Conservation (phyloP, 2,888 invertebrate genomes). For the Drosophila kanekoi region DNA sequence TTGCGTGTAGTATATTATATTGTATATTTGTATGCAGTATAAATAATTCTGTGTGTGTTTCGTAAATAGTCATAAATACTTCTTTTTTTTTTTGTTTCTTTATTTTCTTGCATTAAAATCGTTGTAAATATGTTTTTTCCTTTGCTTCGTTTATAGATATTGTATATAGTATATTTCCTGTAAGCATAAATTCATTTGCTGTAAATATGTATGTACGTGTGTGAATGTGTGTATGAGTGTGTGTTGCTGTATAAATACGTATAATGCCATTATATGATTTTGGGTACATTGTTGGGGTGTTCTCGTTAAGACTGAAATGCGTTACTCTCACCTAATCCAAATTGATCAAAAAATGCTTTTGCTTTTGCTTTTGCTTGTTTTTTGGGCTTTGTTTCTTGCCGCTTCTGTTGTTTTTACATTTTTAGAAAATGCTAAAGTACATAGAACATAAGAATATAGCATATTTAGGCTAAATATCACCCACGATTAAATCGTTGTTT, state of each 20-base stretch:
- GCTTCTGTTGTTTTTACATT: constrained; percentile 57
- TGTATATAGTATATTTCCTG: constrained; percentile 43
- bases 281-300: constrained; percentile 55
- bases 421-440: constrained; percentile 81
- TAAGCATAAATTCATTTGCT: constrained; percentile 63
- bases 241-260: constrained; percentile 37
- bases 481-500: constrained; percentile 85
- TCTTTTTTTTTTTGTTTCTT: constrained; percentile 15
- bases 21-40: constrained; percentile 58
- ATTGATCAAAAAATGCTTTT: constrained; percentile 53
- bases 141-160: constrained; percentile 41
- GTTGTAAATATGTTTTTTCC: constrained; percentile 72
- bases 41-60: constrained; percentile 68
- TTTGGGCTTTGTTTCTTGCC: constrained; percentile 18
- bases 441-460: constrained; percentile 80
- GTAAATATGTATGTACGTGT: constrained; percentile 59
- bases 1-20: constrained; percentile 38
- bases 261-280: constrained; percentile 51
- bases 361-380: constrained; percentile 6
- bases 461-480: constrained; percentile 85
- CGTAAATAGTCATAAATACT: constrained; percentile 56
- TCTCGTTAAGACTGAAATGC: constrained; percentile 40
- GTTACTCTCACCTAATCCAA: constrained; percentile 17
- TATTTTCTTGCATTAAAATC: constrained; percentile 70
- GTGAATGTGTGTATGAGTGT: constrained; percentile 22